Percentiles rank a stretch among this genome's conserved stretches.
Evolutionary conservation across 2,113 vertebrate species (phyloP).

Genomic region (Parotia lawesii): DNA sequence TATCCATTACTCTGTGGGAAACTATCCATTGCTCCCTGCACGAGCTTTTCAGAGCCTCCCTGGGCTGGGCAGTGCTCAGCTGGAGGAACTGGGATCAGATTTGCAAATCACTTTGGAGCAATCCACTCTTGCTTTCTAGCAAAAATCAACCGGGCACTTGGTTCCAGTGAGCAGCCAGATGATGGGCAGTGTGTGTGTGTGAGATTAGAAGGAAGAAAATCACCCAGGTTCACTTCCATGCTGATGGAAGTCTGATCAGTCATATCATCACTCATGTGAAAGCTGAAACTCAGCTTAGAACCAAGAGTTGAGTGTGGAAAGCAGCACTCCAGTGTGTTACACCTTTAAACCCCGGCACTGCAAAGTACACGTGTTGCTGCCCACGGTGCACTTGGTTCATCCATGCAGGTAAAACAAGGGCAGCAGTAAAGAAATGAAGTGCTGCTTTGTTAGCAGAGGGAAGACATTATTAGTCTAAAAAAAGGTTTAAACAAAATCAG

Average conservation of each 20-base stretch:
- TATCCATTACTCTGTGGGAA: not conserved
- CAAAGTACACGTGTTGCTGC: not conserved
- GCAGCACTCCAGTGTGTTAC: not conserved
- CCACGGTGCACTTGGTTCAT: not conserved
- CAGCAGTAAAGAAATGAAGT: not conserved
- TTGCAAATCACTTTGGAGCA: not conserved
- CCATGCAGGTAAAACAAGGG: not conserved
- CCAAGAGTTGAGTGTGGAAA: not conserved
- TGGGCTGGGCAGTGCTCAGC: not conserved
- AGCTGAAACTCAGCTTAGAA: not conserved
- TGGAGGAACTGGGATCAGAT: not conserved
- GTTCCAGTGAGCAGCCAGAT: fast-evolving
- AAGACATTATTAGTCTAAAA: not conserved
- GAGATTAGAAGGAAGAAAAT: not conserved
- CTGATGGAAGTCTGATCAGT: not conserved
- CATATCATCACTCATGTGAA: not conserved
- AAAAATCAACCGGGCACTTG: fast-evolving
- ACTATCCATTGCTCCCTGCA: not conserved
- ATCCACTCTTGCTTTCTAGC: not conserved
- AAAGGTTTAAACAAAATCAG: not conserved
- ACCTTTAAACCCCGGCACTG: not conserved
- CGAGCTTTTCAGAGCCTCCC: not conserved
- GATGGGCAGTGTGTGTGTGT: fast-evolving
- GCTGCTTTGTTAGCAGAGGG: not conserved
- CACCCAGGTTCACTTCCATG: not conserved